These are phyloP conservation scores for Ailuropoda melanoleuca DNA, from an alignment of 2,113 vertebrate species.

Conservation along the genomic window DNA sequence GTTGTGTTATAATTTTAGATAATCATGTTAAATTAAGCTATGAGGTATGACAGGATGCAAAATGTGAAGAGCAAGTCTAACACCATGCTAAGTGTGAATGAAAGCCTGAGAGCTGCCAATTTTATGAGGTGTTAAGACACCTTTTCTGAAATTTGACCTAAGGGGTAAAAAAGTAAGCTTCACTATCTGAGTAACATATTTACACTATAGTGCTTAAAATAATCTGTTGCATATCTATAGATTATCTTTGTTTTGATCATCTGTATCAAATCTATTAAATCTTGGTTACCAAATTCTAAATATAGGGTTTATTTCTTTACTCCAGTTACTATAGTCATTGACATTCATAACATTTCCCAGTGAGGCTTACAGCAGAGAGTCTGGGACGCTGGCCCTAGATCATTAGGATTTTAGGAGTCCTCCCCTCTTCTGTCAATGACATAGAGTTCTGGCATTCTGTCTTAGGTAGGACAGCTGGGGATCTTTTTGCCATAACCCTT, in stretches of 20 bases:
- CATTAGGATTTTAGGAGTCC: neutral
- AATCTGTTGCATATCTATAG: neutral
- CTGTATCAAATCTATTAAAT: neutral
- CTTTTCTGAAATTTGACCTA: constrained; percentile 60
- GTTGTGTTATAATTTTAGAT: constrained; percentile 27
- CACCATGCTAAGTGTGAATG: constrained; percentile 49
- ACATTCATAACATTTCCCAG: neutral
- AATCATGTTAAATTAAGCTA: constrained; percentile 49
- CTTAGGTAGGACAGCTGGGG: neutral
- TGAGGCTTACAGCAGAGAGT: neutral
- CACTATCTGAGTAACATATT: constrained; percentile 12
- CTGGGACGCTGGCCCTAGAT: neutral
- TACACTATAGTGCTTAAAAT: constrained; percentile 19
- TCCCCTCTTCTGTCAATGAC: neutral
- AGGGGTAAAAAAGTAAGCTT: constrained; percentile 24
- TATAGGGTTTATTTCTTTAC: neutral
- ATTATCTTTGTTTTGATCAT: neutral
- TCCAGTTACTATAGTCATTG: neutral
- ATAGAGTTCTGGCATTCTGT: neutral
- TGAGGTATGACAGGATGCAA: constrained; percentile 33
- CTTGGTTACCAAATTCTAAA: constrained; percentile 3
- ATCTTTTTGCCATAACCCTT: neutral
- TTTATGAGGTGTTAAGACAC: constrained; percentile 48
- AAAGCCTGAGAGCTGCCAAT: constrained; percentile 48
- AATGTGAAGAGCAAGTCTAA: constrained; percentile 50